Conservation (phyloP, 2,113 vertebrate species). For the Perca flavescens region DNA sequence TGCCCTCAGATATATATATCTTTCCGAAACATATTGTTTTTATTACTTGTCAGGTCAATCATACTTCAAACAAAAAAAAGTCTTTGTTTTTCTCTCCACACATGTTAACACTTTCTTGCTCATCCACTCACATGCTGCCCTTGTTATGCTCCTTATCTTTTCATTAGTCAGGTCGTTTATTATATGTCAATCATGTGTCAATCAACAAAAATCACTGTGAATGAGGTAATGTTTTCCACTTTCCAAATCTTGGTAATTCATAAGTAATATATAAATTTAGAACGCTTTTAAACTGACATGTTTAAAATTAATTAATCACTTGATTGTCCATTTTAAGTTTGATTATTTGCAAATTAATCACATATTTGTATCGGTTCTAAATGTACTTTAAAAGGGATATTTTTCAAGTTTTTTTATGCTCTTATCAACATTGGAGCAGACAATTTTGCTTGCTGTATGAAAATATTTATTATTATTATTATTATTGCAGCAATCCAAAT, state of each 20-base stretch:
- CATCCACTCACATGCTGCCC: background rate
- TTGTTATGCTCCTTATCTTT: background rate
- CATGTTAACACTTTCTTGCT: background rate
- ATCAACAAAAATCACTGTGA: background rate
- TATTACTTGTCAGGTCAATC: background rate
- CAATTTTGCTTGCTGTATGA: no score
- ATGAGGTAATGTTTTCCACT: background rate
- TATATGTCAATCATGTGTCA: background rate
- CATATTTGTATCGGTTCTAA: no score
- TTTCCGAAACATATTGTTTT: background rate
- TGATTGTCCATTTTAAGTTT: no score
- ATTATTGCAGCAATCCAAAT: no score
- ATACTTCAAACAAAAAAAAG: background rate
- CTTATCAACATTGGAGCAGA: no score
- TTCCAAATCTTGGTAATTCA: background rate
- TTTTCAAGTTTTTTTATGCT: no score
- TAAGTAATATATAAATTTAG: background rate
- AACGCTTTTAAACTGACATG: background rate
- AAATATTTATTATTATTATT: no score
- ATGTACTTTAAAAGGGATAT: no score
- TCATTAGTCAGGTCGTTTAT: background rate
- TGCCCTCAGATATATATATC: background rate
- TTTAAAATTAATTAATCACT: background rate
- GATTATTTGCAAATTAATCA: no score
- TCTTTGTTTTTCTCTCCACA: background rate